A percentile compares a stretch with the other conserved stretches of the same genome.
These are phyloP conservation scores for Melanostigma gelatinosum DNA, from an alignment of 2,113 vertebrate genomes.

Conservation along the genomic window DNA sequence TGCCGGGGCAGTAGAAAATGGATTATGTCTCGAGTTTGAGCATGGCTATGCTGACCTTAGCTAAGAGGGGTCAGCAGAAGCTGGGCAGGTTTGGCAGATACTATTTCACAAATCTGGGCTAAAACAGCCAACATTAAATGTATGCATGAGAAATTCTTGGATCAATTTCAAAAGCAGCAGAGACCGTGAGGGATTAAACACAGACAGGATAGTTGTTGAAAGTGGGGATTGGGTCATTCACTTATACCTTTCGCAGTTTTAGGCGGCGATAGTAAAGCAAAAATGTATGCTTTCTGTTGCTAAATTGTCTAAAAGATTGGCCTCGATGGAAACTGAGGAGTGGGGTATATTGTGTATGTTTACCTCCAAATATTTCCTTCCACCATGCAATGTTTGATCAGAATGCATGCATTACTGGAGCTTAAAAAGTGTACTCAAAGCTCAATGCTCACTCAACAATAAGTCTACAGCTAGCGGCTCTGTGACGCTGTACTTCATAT, in stretches of 20 bases:
- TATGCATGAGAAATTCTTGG: conserved; percentile 64
- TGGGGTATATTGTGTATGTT: conserved; percentile 9
- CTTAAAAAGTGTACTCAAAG: neutral
- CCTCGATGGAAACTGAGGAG: neutral
- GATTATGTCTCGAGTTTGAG: conserved; percentile 70
- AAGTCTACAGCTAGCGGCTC: neutral
- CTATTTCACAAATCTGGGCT: conserved; percentile 63
- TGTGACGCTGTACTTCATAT: neutral
- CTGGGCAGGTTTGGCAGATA: conserved; percentile 69
- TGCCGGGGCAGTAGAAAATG: conserved; percentile 67
- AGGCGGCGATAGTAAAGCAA: conserved; percentile 5
- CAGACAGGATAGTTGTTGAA: conserved; percentile 44
- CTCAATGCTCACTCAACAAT: neutral
- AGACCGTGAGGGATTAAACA: conserved; percentile 54
- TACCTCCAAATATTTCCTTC: neutral
- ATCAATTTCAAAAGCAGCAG: conserved; percentile 62
- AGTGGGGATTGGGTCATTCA: conserved; percentile 46
- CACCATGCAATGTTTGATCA: neutral
- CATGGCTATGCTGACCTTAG: conserved; percentile 71
- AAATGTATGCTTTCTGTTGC: conserved; percentile 9
- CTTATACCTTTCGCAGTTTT: conserved; percentile 51
- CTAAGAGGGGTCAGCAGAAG: conserved; percentile 73
- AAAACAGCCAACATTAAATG: conserved; percentile 61
- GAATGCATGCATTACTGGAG: neutral
- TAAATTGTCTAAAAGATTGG: conserved; percentile 14